Base-by-base conservation (phyloP, 2,797 vertebrate species). In the Hybognathus amarus region DNA sequence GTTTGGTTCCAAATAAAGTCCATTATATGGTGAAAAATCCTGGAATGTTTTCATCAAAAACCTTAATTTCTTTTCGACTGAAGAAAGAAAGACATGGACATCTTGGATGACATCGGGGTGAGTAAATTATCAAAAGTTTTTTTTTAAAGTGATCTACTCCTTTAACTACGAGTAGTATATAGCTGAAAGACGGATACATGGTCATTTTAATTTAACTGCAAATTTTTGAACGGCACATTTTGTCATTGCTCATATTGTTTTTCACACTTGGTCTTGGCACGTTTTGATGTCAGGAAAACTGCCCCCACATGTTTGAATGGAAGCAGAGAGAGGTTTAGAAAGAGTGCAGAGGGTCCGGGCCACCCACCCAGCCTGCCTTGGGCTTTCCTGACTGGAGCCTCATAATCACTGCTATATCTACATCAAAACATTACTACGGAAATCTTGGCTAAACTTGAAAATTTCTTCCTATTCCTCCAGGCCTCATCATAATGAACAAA, bases 341-440 rank as follows among this genome's bases (percentile, higher is more conserved):
- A 33, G 33, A 83, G 30, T 67, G 61, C 80, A 81, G 66, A 27
- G 36, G 77, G 69, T 71, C 11, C 12, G 1, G 75, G 79, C 88
- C 90, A 88, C 85, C 86, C 88, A 90, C 83, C 47, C 83, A 74
- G 86, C 42, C 47, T 80, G 85, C 78, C 54, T 66, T 80, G 42
- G 83, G 87, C 68, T 79, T 69, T 77, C 86, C 82, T 77, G 74
- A 56, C 75, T 74, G 82, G 82, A 83, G 82, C 78, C 78, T 77
- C 82, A 78, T 64, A 84, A 80, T 86, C 78, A 76, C 76, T 40
- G 6, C 30, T 63, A 45, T 33, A 82, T 86, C 54, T 84, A 47
- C 67, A 86, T 61, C 9, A 79, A 83, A 59, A 83, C 82, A 76
- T 54, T 40, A 20, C 10, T 61, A 82, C 27, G 27, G 54, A 30